Evolutionary conservation across 2,888 invertebrate genomes (phyloP).

Genomic region (Galerucella pusilla): DNA sequence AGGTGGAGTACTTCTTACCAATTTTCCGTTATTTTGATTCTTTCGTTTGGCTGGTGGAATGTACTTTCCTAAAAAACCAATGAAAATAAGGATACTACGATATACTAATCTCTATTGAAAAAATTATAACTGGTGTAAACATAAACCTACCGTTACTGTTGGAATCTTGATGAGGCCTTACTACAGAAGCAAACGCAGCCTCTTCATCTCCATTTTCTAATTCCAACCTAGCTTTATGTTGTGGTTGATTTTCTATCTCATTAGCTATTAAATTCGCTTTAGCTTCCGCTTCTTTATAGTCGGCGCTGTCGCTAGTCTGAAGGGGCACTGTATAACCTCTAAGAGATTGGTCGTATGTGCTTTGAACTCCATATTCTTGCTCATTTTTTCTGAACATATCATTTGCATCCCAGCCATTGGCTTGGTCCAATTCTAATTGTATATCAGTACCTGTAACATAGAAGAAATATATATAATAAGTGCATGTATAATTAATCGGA

Average conservation of each 20-base stretch:
- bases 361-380: slow-evolving; percentile 86
- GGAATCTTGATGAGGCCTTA: slow-evolving; percentile 67
- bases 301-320: slow-evolving; percentile 86
- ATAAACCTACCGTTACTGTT: slow-evolving; percentile 44
- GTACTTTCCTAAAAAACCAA: slow-evolving; percentile 70
- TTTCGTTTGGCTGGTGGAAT: slow-evolving; percentile 85
- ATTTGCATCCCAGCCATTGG: slow-evolving; percentile 96
- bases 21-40: slow-evolving; percentile 72
- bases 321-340: slow-evolving; percentile 92
- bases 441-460: slow-evolving; percentile 65
- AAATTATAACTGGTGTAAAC: too few relatives aligned
- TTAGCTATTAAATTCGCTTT: slow-evolving; percentile 91
- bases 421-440: slow-evolving; percentile 78
- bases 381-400: slow-evolving; percentile 98
- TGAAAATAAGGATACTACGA: neutral
- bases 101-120: too few relatives aligned
- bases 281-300: slow-evolving; percentile 83
- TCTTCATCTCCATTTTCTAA: slow-evolving; percentile 95
- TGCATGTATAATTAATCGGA: too few relatives aligned
- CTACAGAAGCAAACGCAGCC: slow-evolving; percentile 86
- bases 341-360: slow-evolving; percentile 91
- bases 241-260: slow-evolving; percentile 89
- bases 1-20: slow-evolving; percentile 74
- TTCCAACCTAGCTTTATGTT: slow-evolving; percentile 83
- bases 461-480: too few relatives aligned